Conservation (phyloP, 2,797 vertebrate species). For the Pipistrellus nathusii region DNA sequence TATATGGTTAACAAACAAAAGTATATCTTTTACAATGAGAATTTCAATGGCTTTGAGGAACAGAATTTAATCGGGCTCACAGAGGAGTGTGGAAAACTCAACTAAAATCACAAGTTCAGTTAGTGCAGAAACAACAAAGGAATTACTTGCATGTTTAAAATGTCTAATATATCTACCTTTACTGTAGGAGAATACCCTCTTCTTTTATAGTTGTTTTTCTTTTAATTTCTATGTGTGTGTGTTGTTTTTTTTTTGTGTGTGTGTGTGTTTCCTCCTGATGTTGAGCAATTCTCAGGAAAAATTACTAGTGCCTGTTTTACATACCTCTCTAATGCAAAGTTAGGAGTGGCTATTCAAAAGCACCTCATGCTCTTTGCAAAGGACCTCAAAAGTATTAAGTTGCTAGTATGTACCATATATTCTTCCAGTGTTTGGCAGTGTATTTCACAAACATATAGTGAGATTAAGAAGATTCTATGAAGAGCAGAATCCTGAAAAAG, state of each 20-base stretch:
- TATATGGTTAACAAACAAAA: neutral
- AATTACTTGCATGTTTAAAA: neutral
- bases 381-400: neutral
- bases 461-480: neutral
- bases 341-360: neutral
- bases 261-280: neutral
- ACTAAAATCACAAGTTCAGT: neutral
- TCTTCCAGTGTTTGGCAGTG: neutral
- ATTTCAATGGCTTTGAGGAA: neutral
- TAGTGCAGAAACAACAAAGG: neutral
- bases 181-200: accelerated
- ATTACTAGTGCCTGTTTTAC: neutral
- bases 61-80: neutral
- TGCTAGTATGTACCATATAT: neutral
- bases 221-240: neutral
- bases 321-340: neutral
- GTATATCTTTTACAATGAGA: neutral
- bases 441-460: neutral
- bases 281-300: neutral
- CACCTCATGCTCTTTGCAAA: neutral
- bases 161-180: neutral
- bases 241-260: too few species aligned
- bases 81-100: neutral
- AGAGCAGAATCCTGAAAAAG: neutral
- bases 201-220: neutral